Base-by-base conservation (phyloP, 2,888 invertebrate species). In the Leptopterna dolabrata region DNA sequence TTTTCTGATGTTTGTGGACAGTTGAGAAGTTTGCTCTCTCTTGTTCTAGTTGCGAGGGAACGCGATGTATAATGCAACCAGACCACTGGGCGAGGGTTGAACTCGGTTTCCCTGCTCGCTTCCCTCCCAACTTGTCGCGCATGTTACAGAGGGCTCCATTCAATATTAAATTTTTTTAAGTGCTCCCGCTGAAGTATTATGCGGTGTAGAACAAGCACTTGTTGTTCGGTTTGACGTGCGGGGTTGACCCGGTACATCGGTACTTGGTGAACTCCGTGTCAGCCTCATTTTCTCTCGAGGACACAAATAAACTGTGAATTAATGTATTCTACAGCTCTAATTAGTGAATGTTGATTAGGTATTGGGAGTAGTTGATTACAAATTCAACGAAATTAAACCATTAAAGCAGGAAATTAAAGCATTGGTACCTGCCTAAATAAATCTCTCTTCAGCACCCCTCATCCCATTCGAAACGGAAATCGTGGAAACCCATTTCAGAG, bases 151-250 rank as follows among this genome's bases (percentile, higher is more conserved):
- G 63, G 13, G 63, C 24, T 7, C 63, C 63, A 63, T 63, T 63
- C 63, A 63, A 63, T 63, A 63, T 63, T 63, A 63, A 63, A 63
- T 63, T 63, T 63, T 36, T 63, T 63, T 63, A 63, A 63, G 63
- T 63, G 63, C 63, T 24, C 13, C 63, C 6, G 63, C 13, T 63
- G 63, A 63, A 63, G 63, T 63, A 24, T 63, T 63, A 63, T 63
- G 13, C 63, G 24, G 24, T 63, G 63, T 63, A 63, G 63, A 63
- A 63, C 63, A 63, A 24, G 63, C 63, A 24, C 63, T 63, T 63
- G 24, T 63, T 24, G 63, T 63, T 63, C 24, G 24, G 24, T 27
- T 63, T 63, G 63, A 63, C 63, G 63, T 63, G 63, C 24, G 63
- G 63, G 24, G 24, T 63, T 63, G 63, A 63, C 63, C 63, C 24